Evolutionary conservation across 2,797 vertebrate species (phyloP).

Genomic region (Emys orbicularis): DNA sequence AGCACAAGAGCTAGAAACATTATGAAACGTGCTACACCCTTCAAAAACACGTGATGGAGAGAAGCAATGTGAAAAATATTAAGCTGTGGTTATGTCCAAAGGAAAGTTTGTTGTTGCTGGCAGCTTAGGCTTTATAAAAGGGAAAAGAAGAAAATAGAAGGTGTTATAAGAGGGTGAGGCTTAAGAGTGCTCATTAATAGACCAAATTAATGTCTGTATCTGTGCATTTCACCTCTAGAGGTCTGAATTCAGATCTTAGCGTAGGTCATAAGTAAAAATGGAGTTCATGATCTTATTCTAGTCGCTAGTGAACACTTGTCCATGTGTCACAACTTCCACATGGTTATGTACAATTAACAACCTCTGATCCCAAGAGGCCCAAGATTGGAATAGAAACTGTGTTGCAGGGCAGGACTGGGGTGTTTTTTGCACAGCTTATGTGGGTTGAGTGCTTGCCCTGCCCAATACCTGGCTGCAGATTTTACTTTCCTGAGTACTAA

Average conservation of each 20-base stretch:
- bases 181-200: neutral
- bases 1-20: neutral
- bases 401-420: neutral
- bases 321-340: neutral
- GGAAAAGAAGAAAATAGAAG: neutral
- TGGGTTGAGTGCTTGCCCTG: conserved; percentile 11
- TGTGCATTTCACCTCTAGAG: neutral
- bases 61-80: conserved; percentile 45
- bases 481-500: neutral
- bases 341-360: neutral
- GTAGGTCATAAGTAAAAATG: neutral
- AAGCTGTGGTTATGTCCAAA: conserved; percentile 24
- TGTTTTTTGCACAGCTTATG: neutral
- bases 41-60: conserved; percentile 40
- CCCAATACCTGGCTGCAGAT: neutral
- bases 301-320: neutral
- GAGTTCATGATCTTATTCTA: neutral
- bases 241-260: neutral
- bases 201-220: neutral
- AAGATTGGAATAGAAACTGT: neutral
- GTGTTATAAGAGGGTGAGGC: neutral
- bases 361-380: neutral
- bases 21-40: conserved; percentile 10
- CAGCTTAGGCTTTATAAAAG: neutral
- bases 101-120: conserved; percentile 55